phyloP scores from a whole-genome alignment of 2,888 invertebrate species.

The Periphyllus acericola region DNA sequence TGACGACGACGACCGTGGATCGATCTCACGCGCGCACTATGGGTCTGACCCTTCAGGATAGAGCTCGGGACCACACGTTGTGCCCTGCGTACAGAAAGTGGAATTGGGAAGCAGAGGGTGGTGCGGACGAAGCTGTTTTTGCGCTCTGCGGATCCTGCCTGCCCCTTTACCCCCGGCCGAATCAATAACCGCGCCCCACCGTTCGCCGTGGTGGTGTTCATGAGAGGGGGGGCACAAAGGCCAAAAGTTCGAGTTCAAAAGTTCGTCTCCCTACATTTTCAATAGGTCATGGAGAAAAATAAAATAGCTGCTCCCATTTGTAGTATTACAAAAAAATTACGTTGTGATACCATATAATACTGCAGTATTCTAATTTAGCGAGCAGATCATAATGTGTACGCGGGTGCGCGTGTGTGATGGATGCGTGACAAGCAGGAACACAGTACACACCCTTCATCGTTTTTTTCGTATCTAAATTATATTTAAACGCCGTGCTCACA shows the following conservation, averaged over 20 bases:
- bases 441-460: slow-evolving; percentile 30
- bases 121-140: slow-evolving; percentile 59
- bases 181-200: slow-evolving; percentile 53
- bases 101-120: slow-evolving; percentile 20
- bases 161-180: slow-evolving; percentile 9
- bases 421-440: slow-evolving; percentile 11
- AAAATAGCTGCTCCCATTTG: neutral
- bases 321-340: too few relatives aligned
- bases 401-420: neutral
- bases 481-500: neutral
- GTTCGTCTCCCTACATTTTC: slow-evolving; percentile 38
- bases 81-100: slow-evolving; percentile 32
- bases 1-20: slow-evolving; percentile 11
- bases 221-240: slow-evolving; percentile 11
- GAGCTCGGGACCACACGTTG: slow-evolving; percentile 30
- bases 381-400: neutral
- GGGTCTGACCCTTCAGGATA: slow-evolving; percentile 38
- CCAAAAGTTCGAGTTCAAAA: slow-evolving; percentile 62
- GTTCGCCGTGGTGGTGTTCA: neutral
- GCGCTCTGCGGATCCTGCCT: slow-evolving; percentile 43
- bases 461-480: slow-evolving; percentile 17
- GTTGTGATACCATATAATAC: too few relatives aligned
- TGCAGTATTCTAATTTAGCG: neutral
- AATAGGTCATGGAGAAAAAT: slow-evolving; percentile 48
- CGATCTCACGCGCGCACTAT: slow-evolving; percentile 39